These are phyloP conservation scores for Silurus meridionalis DNA, from an alignment of 2,113 vertebrate genomes.

Conservation along the genomic window DNA sequence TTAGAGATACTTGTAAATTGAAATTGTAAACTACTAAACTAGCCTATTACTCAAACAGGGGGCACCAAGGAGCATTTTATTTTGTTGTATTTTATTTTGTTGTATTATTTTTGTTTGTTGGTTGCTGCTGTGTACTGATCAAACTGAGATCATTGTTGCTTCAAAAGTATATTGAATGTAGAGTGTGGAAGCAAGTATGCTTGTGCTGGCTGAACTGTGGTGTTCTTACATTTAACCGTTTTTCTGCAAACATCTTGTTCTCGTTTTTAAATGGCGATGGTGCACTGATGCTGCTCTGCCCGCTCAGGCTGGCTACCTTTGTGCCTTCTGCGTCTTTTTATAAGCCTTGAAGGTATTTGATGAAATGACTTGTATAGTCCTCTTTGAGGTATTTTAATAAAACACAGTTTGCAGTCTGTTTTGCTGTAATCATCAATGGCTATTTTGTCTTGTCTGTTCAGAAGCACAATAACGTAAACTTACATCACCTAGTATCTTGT, in stretches of 20 bases:
- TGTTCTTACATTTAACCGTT: background rate
- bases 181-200: too few species aligned
- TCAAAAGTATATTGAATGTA: background rate
- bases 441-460: background rate
- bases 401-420: background rate
- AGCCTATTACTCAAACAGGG: background rate
- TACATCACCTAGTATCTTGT: background rate
- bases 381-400: background rate
- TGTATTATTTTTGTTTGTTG: background rate
- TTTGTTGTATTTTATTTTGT: background rate
- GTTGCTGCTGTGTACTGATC: background rate
- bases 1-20: background rate
- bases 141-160: background rate
- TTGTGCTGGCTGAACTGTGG: background rate
- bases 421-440: background rate
- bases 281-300: background rate
- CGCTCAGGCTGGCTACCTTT: background rate
- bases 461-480: background rate
- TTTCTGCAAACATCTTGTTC: background rate
- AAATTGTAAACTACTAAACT: too few species aligned
- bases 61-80: background rate
- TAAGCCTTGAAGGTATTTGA: background rate
- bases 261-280: background rate
- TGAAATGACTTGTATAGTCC: too few species aligned
- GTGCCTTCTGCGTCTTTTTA: background rate